Conservation (phyloP, 2,797 vertebrate species). For the Paratrypauchen microcephalus region DNA sequence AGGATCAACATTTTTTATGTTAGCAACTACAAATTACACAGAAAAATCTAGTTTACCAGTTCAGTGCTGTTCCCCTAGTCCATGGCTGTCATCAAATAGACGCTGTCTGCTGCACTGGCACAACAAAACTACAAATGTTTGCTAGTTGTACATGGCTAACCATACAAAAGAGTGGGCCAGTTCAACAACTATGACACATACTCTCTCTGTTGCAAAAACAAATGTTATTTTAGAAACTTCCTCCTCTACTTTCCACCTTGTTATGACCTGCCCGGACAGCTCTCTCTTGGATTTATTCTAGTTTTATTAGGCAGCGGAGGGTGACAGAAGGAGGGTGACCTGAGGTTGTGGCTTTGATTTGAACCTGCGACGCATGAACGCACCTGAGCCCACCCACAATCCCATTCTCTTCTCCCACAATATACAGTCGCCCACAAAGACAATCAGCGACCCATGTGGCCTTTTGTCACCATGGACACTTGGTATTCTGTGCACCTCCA, state of each 20-base stretch:
- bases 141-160: neutral
- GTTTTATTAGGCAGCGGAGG: constrained; percentile 52
- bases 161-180: neutral
- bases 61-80: too few relatives aligned
- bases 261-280: constrained; percentile 51
- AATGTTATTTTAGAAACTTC: constrained; percentile 13
- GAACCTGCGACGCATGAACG: constrained; percentile 40
- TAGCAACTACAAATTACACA: neutral
- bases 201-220: neutral
- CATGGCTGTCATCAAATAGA: neutral
- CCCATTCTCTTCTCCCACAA: neutral
- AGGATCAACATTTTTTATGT: too few relatives aligned
- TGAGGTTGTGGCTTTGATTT: constrained; percentile 33
- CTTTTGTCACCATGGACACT: constrained; percentile 25
- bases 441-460: constrained; percentile 28
- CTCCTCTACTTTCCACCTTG: constrained; percentile 44
- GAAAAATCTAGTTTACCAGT: too few relatives aligned
- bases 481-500: constrained; percentile 18
- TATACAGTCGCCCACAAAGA: constrained; percentile 19
- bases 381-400: constrained; percentile 35
- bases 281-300: constrained; percentile 42
- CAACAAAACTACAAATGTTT: neutral
- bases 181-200: neutral
- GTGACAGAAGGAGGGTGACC: constrained; percentile 43
- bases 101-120: neutral